These are phyloP conservation scores for Alethe diademata DNA, from an alignment of 2,113 vertebrate species.

Conservation along the genomic window DNA sequence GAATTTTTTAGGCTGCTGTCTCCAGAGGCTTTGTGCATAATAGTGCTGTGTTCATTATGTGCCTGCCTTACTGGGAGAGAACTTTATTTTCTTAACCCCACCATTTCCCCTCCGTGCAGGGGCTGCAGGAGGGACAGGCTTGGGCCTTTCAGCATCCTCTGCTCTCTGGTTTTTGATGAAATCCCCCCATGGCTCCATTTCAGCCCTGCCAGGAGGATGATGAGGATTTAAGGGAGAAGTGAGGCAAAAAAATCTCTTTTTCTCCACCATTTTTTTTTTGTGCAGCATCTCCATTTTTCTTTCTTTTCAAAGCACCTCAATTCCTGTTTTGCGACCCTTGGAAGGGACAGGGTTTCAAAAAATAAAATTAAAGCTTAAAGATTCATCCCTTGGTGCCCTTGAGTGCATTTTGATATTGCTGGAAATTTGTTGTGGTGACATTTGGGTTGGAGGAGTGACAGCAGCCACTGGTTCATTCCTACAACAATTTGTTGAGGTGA, in stretches of 20 bases:
- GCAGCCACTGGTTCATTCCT: neutral
- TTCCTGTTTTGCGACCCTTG: fast-evolving
- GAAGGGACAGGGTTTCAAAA: neutral
- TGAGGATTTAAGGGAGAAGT: neutral
- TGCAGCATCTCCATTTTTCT: fast-evolving
- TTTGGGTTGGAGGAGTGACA: neutral
- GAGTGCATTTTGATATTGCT: neutral
- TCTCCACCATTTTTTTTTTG: neutral
- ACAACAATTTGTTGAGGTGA: neutral
- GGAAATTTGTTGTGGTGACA: neutral
- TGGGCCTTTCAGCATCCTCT: neutral
- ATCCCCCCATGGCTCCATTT: neutral
- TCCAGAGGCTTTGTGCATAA: slow-evolving; percentile 57
- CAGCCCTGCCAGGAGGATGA: neutral
- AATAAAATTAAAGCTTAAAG: neutral
- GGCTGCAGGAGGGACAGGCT: neutral
- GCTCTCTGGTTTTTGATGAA: neutral
- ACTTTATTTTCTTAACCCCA: slow-evolving; percentile 69
- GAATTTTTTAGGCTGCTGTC: slow-evolving; percentile 58
- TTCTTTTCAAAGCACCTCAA: neutral
- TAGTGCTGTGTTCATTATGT: slow-evolving; percentile 45
- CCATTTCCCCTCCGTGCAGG: slow-evolving; percentile 36
- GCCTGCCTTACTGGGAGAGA: slow-evolving; percentile 10
- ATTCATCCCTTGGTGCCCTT: neutral
- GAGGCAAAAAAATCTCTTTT: neutral